These are phyloP conservation scores for Chrysopilus asiliformis DNA, from an alignment of 2,888 invertebrate genomes.

Conservation along the genomic window DNA sequence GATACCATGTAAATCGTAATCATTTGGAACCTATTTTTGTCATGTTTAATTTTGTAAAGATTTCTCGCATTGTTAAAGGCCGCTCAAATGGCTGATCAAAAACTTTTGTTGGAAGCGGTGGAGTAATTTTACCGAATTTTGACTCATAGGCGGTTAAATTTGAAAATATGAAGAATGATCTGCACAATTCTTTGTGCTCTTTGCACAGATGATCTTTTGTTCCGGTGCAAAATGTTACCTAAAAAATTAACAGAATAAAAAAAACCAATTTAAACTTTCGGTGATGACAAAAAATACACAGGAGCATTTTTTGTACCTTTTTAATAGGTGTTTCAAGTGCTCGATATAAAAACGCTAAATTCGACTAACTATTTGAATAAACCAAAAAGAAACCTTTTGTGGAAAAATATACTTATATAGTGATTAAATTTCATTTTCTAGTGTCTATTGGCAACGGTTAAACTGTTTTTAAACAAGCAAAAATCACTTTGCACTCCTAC, in stretches of 20 bases:
- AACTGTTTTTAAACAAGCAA: no score
- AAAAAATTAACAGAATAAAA: slow-evolving; percentile 12
- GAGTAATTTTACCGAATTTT: slow-evolving; percentile 43
- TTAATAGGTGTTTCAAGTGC: no score
- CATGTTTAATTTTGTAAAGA: slow-evolving; percentile 12
- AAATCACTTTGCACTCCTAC: slow-evolving; percentile 31
- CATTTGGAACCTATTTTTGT: slow-evolving; percentile 10
- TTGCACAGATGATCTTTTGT: slow-evolving; percentile 39
- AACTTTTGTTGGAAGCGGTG: slow-evolving; percentile 42
- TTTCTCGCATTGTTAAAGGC: slow-evolving; percentile 7
- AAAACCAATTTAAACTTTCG: no score
- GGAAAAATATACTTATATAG: no score
- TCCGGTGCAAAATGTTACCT: slow-evolving; percentile 43
- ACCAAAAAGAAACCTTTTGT: no score
- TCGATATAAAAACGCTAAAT: no score
- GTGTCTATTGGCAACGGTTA: no score
- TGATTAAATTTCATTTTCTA: no score
- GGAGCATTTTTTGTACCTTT: no score
- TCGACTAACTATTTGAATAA: no score
- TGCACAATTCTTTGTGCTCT: slow-evolving; percentile 48
- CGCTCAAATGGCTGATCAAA: slow-evolving; percentile 17
- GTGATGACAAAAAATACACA: no score
- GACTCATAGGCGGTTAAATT: slow-evolving; percentile 46
- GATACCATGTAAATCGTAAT: no score
- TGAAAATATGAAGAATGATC: slow-evolving; percentile 45